A percentile compares a stretch with the other conserved stretches of the same genome.
phyloP scores from a whole-genome alignment of 2,113 vertebrate species.

The cattle (Bos taurus) region DNA sequence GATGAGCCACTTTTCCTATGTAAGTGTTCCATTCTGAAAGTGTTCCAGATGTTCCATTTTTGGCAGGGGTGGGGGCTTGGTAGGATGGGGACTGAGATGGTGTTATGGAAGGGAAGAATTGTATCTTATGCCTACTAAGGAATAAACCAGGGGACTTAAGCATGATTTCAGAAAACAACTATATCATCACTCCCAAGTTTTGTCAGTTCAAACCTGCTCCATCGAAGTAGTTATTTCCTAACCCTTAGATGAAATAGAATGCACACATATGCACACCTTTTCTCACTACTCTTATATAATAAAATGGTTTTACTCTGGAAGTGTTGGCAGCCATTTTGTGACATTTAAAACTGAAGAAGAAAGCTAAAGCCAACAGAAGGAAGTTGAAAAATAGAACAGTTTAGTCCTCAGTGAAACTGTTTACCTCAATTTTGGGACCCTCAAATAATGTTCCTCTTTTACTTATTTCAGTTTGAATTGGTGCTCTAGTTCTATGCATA shows the following conservation, averaged over 20 bases:
- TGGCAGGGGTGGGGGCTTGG: rapidly evolving
- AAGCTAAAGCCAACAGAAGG: constrained; percentile 3
- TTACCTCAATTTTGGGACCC: neutral
- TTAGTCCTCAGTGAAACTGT: neutral
- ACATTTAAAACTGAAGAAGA: neutral
- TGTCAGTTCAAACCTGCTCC: neutral
- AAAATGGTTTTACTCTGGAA: neutral
- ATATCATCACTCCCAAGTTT: neutral
- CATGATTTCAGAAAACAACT: neutral
- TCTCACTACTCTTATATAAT: neutral
- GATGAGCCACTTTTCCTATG: neutral
- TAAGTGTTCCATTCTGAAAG: neutral
- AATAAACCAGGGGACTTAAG: neutral
- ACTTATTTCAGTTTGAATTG: neutral
- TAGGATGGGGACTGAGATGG: too few relatives aligned
- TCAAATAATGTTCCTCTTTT: neutral
- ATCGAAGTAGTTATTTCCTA: neutral
- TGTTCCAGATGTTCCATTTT: neutral
- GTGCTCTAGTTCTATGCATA: neutral
- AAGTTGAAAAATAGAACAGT: neutral
- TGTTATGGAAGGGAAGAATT: neutral
- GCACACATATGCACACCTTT: neutral
- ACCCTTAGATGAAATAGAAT: neutral
- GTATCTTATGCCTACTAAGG: neutral
- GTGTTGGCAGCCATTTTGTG: neutral